Conservation (phyloP, 2,888 invertebrate genomes). For the Dysmachus trigonus region DNA sequence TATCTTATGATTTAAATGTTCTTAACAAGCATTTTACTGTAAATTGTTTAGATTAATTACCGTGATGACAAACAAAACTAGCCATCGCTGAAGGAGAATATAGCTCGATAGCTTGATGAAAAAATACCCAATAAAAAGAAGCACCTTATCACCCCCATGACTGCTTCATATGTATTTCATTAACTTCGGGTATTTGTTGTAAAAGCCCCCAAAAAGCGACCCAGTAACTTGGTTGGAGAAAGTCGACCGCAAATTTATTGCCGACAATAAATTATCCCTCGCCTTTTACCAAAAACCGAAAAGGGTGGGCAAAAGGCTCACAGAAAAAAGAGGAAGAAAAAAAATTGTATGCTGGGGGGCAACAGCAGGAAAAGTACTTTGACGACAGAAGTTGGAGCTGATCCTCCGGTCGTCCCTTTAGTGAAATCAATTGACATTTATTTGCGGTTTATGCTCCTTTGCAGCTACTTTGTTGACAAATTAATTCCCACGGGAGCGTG, state of each 20-base stretch:
- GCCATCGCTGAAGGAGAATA: neutral
- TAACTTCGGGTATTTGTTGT: slow-evolving; percentile 17
- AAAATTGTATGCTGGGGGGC: neutral
- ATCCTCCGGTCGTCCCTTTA: neutral
- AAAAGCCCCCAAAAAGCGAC: slow-evolving; percentile 5
- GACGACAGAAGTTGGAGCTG: slow-evolving; percentile 11
- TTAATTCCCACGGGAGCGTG: slow-evolving; percentile 41
- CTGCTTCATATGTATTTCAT: slow-evolving; percentile 38
- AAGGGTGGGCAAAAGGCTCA: slow-evolving; percentile 11
- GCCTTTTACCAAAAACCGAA: slow-evolving; percentile 5
- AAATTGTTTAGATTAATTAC: neutral
- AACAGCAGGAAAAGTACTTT: slow-evolving; percentile 11
- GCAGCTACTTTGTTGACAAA: slow-evolving; percentile 43
- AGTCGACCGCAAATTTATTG: slow-evolving; percentile 43
- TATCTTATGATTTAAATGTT: neutral
- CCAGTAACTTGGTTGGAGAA: slow-evolving; percentile 20
- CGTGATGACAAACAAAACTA: neutral
- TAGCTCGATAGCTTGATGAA: neutral
- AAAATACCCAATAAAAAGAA: neutral
- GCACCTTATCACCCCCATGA: neutral
- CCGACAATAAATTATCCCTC: slow-evolving; percentile 40
- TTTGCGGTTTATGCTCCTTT: slow-evolving; percentile 40
- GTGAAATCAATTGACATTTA: slow-evolving; percentile 39
- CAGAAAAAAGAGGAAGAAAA: neutral
- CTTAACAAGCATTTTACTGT: neutral